A percentile compares a stretch with the other conserved stretches of the same genome.
phyloP scores from a whole-genome alignment of 2,888 invertebrate species.

The Cephonodes hylas region DNA sequence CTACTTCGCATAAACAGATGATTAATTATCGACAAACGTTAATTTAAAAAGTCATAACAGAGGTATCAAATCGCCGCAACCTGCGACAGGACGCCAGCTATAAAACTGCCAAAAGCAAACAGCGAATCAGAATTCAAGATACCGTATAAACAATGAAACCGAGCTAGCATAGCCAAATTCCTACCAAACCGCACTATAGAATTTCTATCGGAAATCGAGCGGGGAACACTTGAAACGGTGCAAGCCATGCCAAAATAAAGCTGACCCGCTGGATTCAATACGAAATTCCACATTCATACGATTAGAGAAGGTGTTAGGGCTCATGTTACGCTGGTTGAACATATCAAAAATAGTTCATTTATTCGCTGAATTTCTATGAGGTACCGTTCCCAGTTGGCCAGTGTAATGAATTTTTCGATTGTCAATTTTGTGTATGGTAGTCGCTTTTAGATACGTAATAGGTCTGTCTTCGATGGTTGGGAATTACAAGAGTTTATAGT shows the following conservation, averaged over 20 bases:
- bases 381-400: neutral
- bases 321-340: neutral
- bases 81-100: neutral
- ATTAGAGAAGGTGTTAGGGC: neutral
- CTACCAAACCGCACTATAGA: neutral
- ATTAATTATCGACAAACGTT: too few species aligned
- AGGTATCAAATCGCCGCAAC: too few species aligned
- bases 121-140: neutral
- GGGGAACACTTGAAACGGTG: neutral
- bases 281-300: neutral
- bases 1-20: too few species aligned
- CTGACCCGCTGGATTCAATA: neutral
- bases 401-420: constrained; percentile 1
- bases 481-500: too few species aligned
- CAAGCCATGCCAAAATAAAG: neutral
- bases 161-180: neutral
- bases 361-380: neutral
- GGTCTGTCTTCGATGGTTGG: too few species aligned
- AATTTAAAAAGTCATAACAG: too few species aligned
- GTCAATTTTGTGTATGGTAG: neutral
- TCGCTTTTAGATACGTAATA: too few species aligned
- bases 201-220: constrained; percentile 5
- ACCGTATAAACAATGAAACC: neutral
- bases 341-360: constrained; percentile 8
- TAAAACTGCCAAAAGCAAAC: neutral